phyloP scores from a whole-genome alignment of 1,140 invertebrate genomes.

The Pomacea maculata region DNA sequence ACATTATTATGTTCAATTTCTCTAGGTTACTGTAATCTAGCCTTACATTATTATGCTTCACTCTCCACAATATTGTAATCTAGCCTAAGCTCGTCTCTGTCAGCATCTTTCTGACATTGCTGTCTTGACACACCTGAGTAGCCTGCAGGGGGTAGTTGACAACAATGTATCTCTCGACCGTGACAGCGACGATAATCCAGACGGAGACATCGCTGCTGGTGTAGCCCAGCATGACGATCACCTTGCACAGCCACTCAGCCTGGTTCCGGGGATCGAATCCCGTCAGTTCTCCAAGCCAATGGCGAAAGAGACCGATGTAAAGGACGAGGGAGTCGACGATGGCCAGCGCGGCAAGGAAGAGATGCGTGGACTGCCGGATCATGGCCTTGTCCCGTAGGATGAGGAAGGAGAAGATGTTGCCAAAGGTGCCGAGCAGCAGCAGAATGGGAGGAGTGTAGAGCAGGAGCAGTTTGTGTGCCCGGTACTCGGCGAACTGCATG shows the following conservation, averaged over 20 bases:
- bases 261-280: conserved; percentile 42
- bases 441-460: conserved; percentile 54
- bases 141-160: conserved; percentile 58
- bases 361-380: conserved; percentile 49
- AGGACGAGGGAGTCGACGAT: conserved; percentile 57
- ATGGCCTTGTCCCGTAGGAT: conserved; percentile 47
- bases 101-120: not conserved
- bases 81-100: too few species aligned
- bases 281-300: conserved; percentile 56
- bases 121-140: conserved; percentile 1
- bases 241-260: conserved; percentile 53
- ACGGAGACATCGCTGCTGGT: conserved; percentile 58
- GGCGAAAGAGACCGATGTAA: conserved; percentile 52
- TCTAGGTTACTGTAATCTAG: too few species aligned
- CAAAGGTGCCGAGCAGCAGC: conserved; percentile 56
- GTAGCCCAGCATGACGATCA: conserved; percentile 53
- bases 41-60: too few species aligned
- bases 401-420: conserved; percentile 57
- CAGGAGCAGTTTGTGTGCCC: conserved; percentile 43
- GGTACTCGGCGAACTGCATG: conserved; percentile 40
- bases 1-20: too few species aligned
- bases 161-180: conserved; percentile 60
- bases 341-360: conserved; percentile 55
- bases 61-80: too few species aligned
- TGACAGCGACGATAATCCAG: conserved; percentile 65